Percentiles rank a stretch among this genome's conserved stretches.
Evolutionary conservation across 2,797 vertebrate genomes (phyloP).

Genomic region (Melanotaenia trifasciata): DNA sequence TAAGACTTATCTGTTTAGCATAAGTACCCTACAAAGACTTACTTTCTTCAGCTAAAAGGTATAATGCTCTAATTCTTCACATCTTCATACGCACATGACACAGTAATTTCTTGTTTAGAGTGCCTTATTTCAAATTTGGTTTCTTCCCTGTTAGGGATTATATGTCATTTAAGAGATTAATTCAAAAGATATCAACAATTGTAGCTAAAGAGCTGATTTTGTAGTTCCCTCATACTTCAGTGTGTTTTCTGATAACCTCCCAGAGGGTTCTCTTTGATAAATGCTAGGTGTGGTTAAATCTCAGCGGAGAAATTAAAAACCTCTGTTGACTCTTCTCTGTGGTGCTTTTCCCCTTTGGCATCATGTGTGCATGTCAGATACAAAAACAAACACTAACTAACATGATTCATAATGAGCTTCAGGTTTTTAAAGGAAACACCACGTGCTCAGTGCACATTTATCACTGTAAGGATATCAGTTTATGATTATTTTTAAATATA

Average conservation of each 20-base stretch:
- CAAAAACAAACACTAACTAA: conserved; percentile 62
- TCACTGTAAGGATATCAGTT: background rate
- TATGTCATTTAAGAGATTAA: conserved; percentile 36
- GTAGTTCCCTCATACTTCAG: conserved; percentile 15
- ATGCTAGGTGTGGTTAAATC: conserved; percentile 63
- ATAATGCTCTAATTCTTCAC: conserved; percentile 7
- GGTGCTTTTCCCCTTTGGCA: conserved; percentile 61
- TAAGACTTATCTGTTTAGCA: background rate
- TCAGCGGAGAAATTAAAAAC: conserved; percentile 45
- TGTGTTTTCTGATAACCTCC: conserved; percentile 63
- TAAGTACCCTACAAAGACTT: conserved; percentile 5
- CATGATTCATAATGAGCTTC: background rate
- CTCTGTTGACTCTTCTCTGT: conserved; percentile 57
- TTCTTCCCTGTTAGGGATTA: conserved; percentile 24
- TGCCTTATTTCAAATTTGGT: conserved; percentile 10
- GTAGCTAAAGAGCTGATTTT: conserved; percentile 45
- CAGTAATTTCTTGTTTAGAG: conserved; percentile 1
- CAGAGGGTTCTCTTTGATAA: conserved; percentile 42
- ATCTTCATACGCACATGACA: conserved; percentile 2
- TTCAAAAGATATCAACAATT: conserved; percentile 40
- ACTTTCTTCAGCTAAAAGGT: conserved; percentile 7
- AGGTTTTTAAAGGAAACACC: background rate
- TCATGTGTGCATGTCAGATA: conserved; percentile 25
- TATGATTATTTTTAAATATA: background rate
- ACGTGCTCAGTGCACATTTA: background rate